phyloP scores from a whole-genome alignment of 1,140 invertebrate species.

The Euwallacea similis region DNA sequence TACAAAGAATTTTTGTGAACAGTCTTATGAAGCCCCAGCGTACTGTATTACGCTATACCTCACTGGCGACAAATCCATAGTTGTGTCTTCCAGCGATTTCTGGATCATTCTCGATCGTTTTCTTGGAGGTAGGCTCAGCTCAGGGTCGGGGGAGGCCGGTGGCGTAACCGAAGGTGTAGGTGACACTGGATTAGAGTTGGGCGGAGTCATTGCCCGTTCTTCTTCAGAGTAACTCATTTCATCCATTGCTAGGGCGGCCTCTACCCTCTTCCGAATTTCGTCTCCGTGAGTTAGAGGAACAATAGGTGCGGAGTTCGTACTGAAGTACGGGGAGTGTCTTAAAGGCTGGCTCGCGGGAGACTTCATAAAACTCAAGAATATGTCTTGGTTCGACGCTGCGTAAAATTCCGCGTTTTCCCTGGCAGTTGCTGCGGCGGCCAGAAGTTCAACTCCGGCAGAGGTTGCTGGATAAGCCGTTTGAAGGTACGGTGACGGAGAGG shows the following conservation, averaged over 20 bases:
- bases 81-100: slow-evolving; percentile 62
- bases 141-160: slow-evolving; percentile 61
- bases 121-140: slow-evolving; percentile 71
- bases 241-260: slow-evolving; percentile 66
- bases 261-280: slow-evolving; percentile 68
- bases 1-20: slow-evolving; percentile 27
- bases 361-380: slow-evolving; percentile 49
- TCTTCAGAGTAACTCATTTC: slow-evolving; percentile 55
- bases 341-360: slow-evolving; percentile 40
- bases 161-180: slow-evolving; percentile 67
- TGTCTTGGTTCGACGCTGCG: slow-evolving; percentile 37
- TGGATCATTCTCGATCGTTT: slow-evolving; percentile 79
- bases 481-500: slow-evolving; percentile 49
- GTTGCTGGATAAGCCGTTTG: slow-evolving; percentile 45
- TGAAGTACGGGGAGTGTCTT: slow-evolving; percentile 49
- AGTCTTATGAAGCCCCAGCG: slow-evolving; percentile 66
- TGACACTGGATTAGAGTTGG: slow-evolving; percentile 65
- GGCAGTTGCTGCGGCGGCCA: slow-evolving; percentile 51
- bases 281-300: slow-evolving; percentile 59
- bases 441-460: slow-evolving; percentile 48
- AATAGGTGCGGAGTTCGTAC: slow-evolving; percentile 41
- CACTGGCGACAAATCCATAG: slow-evolving; percentile 54
- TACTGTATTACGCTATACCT: slow-evolving; percentile 81
- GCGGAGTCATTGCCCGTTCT: slow-evolving; percentile 64
- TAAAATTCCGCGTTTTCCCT: slow-evolving; percentile 46